Evolutionary conservation across 2,113 vertebrate genomes (phyloP).

Genomic region (Archocentrus centrarchus): DNA sequence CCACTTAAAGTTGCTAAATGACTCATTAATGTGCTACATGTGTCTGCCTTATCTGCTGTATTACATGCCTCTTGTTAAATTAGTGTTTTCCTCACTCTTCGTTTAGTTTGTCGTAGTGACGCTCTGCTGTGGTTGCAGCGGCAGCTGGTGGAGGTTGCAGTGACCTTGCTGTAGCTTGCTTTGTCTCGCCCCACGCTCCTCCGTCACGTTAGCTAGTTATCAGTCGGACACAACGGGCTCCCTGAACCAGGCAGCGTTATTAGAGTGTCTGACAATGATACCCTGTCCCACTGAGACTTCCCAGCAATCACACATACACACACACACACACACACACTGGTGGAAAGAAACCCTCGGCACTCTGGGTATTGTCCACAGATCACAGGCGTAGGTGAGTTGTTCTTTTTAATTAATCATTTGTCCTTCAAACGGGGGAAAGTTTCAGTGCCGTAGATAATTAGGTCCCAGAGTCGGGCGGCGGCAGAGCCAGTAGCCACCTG

Average conservation of each 20-base stretch:
- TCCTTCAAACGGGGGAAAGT: conserved; percentile 82
- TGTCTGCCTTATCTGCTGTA: conserved; percentile 29
- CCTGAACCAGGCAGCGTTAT: conserved; percentile 46
- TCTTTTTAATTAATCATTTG: conserved; percentile 84
- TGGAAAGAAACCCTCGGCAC: conserved; percentile 33
- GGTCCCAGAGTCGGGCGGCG: conserved; percentile 72
- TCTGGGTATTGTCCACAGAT: conserved; percentile 76
- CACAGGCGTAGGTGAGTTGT: conserved; percentile 77
- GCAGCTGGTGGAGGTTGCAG: conserved; percentile 29
- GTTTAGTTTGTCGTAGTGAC: background rate
- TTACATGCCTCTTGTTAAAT: conserved; percentile 25
- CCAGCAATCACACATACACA: background rate
- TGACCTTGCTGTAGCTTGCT: conserved; percentile 57
- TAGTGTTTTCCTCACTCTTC: background rate
- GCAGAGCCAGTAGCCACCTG: conserved; percentile 62
- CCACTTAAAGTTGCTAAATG: conserved; percentile 19
- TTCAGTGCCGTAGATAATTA: conserved; percentile 80
- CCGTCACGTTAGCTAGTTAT: conserved; percentile 61
- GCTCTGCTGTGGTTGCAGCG: background rate
- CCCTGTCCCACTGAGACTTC: conserved; percentile 58
- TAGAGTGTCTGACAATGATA: conserved; percentile 68
- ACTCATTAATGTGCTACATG: conserved; percentile 20
- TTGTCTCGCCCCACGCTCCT: conserved; percentile 23
- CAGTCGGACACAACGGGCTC: conserved; percentile 55
- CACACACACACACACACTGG: background rate